phyloP scores from a whole-genome alignment of 2,113 vertebrate species.

The Isichthys henryi region DNA sequence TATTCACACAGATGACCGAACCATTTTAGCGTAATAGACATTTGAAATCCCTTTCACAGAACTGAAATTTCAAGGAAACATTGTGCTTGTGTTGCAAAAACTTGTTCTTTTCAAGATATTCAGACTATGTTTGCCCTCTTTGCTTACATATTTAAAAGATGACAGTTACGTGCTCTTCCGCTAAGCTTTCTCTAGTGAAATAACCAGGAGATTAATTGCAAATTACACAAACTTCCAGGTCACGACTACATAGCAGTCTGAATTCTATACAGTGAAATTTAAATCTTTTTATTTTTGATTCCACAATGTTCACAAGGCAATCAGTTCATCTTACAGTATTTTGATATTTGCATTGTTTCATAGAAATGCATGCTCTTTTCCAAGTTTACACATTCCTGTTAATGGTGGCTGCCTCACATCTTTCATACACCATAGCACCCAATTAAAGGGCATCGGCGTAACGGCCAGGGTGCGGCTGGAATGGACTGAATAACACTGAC shows the following conservation, averaged over 20 bases:
- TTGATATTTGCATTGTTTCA: neutral
- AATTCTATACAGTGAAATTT: neutral
- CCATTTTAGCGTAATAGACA: neutral
- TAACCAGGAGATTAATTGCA: constrained; percentile 15
- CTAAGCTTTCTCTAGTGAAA: constrained; percentile 11
- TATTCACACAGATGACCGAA: neutral
- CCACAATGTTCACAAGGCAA: neutral
- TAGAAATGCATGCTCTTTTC: neutral
- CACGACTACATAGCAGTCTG: neutral
- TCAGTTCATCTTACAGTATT: neutral
- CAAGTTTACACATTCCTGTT: neutral
- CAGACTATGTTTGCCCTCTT: neutral
- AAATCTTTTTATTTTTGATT: neutral
- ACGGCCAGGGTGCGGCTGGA: neutral
- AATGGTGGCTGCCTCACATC: neutral
- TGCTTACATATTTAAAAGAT: constrained; percentile 6
- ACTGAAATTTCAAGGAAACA: neutral
- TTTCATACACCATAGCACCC: neutral
- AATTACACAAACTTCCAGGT: constrained; percentile 2
- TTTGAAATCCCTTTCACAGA: neutral
- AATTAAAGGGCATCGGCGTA: neutral
- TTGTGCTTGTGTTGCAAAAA: neutral
- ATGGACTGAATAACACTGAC: neutral
- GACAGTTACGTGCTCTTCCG: neutral
- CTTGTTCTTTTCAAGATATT: neutral